These are phyloP conservation scores for Cassiopea andromeda DNA, from an alignment of 30 jellyfish, hydroid and myxozoan genomes.

Conservation along the genomic window DNA sequence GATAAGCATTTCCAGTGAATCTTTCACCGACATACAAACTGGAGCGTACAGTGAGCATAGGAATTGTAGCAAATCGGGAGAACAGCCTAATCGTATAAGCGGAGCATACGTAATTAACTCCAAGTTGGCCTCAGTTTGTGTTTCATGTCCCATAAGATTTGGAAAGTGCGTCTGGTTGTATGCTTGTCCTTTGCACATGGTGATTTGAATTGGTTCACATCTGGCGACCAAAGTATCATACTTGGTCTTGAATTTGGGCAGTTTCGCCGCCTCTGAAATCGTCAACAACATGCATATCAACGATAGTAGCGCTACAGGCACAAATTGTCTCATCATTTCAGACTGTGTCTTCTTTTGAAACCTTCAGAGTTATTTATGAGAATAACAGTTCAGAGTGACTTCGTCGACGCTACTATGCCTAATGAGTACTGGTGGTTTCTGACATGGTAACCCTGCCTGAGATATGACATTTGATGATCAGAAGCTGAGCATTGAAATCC, in stretches of 20 bases:
- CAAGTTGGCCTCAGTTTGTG: slow-evolving; percentile 78
- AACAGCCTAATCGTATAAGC: slow-evolving; percentile 63
- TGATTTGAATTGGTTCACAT: slow-evolving; percentile 81
- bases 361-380: background rate
- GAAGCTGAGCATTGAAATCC: background rate
- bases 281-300: background rate
- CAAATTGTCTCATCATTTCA: background rate
- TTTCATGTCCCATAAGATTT: slow-evolving; percentile 72
- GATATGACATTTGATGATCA: background rate
- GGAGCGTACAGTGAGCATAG: slow-evolving; percentile 95
- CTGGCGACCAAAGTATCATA: slow-evolving; percentile 58
- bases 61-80: slow-evolving; percentile 69
- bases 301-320: background rate
- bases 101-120: slow-evolving; percentile 69
- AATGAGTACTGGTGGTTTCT: background rate
- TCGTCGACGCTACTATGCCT: background rate
- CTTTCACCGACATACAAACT: slow-evolving; percentile 69
- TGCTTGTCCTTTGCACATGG: slow-evolving; percentile 80
- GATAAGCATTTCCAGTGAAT: slow-evolving; percentile 29
- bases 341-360: background rate
- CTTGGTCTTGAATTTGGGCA: background rate
- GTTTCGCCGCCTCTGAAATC: slow-evolving; percentile 1
- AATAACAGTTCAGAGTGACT: background rate
- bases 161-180: slow-evolving; percentile 90
- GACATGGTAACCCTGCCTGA: background rate